Conservation (phyloP, 2,888 invertebrate species). For the Druceiella hillmani region DNA sequence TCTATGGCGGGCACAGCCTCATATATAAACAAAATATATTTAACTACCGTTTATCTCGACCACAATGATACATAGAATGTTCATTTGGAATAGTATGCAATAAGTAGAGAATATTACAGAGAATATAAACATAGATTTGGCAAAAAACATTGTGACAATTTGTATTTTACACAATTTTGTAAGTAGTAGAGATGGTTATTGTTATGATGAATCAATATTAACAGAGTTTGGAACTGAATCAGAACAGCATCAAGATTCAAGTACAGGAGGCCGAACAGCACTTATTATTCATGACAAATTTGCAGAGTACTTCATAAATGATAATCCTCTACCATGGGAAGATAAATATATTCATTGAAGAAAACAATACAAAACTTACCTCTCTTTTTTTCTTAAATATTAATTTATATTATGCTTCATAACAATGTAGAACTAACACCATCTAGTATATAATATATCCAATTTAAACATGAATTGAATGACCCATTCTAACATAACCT, state of each 20-base stretch:
- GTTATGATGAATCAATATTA: slow-evolving; percentile 12
- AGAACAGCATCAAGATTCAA: slow-evolving; percentile 2
- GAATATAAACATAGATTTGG: no score
- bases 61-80: slow-evolving; percentile 8
- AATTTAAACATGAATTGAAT: no score
- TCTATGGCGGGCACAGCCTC: slow-evolving; percentile 11
- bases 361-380: slow-evolving; percentile 8
- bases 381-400: slow-evolving; percentile 6
- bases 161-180: no score
- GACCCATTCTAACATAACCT: no score
- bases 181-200: no score
- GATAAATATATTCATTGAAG: slow-evolving; percentile 3
- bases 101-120: no score
- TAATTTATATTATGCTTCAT: no score
- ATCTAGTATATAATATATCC: no score
- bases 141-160: no score
- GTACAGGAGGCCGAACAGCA: slow-evolving; percentile 13
- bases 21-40: slow-evolving; percentile 10
- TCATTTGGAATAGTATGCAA: slow-evolving; percentile 8
- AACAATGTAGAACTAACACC: no score
- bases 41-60: slow-evolving; percentile 10
- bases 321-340: slow-evolving; percentile 7
- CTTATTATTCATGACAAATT: slow-evolving; percentile 12
- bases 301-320: slow-evolving; percentile 10
- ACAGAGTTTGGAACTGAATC: slow-evolving; percentile 14